These are phyloP conservation scores for Pycnonotus jocosus DNA, from an alignment of 2,113 vertebrate genomes.

Conservation along the genomic window DNA sequence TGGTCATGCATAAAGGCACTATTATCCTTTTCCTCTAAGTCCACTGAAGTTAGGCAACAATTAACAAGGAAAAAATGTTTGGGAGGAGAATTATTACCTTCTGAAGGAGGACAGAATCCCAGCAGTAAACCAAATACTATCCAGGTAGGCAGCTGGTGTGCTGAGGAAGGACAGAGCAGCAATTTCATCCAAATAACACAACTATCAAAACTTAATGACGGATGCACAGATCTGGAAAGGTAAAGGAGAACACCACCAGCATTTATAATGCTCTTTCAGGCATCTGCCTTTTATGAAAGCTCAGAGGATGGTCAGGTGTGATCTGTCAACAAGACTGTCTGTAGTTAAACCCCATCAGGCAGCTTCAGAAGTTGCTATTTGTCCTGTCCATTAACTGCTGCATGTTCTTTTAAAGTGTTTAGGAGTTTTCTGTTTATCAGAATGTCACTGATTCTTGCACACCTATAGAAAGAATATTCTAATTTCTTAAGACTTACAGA, in stretches of 20 bases:
- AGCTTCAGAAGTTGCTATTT: background rate
- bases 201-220: background rate
- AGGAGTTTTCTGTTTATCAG: background rate
- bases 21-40: background rate
- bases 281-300: background rate
- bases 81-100: background rate
- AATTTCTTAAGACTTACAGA: background rate
- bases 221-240: accelerated
- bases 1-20: accelerated
- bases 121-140: background rate
- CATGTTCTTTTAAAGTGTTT: background rate
- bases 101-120: background rate
- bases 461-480: background rate
- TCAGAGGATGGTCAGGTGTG: background rate
- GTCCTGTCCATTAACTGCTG: background rate
- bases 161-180: background rate
- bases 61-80: background rate
- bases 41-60: background rate
- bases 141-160: background rate
- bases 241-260: background rate
- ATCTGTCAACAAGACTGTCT: background rate
- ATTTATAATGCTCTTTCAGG: background rate
- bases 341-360: background rate
- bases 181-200: background rate
- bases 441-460: background rate